Base-by-base conservation (phyloP, 2,888 invertebrate species). In the Gari tellinella region DNA sequence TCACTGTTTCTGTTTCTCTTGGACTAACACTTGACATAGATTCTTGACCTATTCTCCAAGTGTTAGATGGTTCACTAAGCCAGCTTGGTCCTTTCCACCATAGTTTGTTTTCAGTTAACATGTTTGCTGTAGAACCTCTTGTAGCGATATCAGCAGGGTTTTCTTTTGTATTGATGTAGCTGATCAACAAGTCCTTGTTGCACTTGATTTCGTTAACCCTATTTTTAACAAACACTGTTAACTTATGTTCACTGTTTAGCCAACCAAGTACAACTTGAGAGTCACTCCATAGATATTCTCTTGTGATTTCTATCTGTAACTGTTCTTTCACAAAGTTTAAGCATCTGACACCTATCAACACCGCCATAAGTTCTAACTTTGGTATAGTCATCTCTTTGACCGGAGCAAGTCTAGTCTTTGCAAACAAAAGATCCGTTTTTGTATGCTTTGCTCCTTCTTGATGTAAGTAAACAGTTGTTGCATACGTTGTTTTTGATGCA, bases 301-400 rank as follows among this genome's bases (percentile, higher is more conserved):
- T 14, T 5, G 10, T 7, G 8, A 67, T 38, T 25, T 26, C 1
- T 17, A 60, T 19, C 2, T 41, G 14, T 26, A 67, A 25, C 23
- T 67, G 53, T 12, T 25, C 26, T 49, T 46, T 48, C 12, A 53
- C 56, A 56, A 26, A 56, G 19, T 48, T 38, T 2, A 67, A 2
- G 21, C 61, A 55, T n/a, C 60, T 14, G 2, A 67, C 25, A 5
- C 67, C 67, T 2, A 67, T 60, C 17, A 60, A 1, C 8, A 60
- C 60, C 10, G 66, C 66, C 43, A 67, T 43, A 38, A 76, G 37
- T 41, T 72, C 75, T n/a, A 75, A 52, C 23, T 57, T 41, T 23
- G 70, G 73, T 19, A 78, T 74, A 2, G 67, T 64, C 17, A 68
- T 38, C 12, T 55, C n/a, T 41, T 66, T 70, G 14, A 52, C 41